Percentiles rank a stretch among this genome's conserved stretches.
These are phyloP conservation scores for Gobius niger DNA, from an alignment of 2,113 vertebrate genomes.

Conservation along the genomic window DNA sequence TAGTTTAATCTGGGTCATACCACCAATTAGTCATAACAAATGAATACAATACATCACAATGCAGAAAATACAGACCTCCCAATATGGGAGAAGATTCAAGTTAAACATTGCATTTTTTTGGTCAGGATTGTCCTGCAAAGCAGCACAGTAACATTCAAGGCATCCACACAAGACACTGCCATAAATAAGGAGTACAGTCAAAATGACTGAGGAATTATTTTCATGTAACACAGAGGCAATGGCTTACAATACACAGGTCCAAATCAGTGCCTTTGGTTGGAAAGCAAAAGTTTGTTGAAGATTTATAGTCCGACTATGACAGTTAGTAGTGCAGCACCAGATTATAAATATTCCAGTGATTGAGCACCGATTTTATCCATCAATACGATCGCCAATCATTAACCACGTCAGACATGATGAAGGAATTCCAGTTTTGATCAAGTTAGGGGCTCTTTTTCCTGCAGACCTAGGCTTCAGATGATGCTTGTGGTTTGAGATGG, in stretches of 20 bases:
- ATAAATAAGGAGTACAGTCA: slow-evolving; percentile 64
- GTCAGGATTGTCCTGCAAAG: slow-evolving; percentile 53
- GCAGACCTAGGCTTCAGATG: slow-evolving; percentile 84
- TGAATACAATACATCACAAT: slow-evolving; percentile 43
- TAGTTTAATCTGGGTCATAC: slow-evolving; percentile 61
- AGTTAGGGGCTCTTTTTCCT: neutral
- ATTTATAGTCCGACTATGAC: slow-evolving; percentile 10
- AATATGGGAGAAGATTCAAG: slow-evolving; percentile 74
- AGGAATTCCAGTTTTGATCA: slow-evolving; percentile 49
- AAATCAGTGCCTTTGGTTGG: slow-evolving; percentile 45
- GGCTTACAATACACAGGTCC: slow-evolving; percentile 21
- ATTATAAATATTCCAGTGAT: slow-evolving; percentile 58
- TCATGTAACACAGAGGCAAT: slow-evolving; percentile 25
- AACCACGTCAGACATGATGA: no score
- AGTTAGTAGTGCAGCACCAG: slow-evolving; percentile 58
- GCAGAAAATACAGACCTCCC: slow-evolving; percentile 59
- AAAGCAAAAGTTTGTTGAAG: slow-evolving; percentile 11
- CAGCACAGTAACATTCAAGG: slow-evolving; percentile 61
- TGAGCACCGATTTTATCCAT: slow-evolving; percentile 36
- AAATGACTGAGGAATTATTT: slow-evolving; percentile 33
- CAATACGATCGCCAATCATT: slow-evolving; percentile 24
- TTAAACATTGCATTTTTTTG: slow-evolving; percentile 52
- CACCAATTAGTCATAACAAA: slow-evolving; percentile 49
- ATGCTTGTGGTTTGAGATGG: slow-evolving; percentile 91
- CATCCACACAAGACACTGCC: slow-evolving; percentile 40